These are phyloP conservation scores for Delichon dasypus DNA, from an alignment of 2,797 vertebrate genomes.

Conservation along the genomic window DNA sequence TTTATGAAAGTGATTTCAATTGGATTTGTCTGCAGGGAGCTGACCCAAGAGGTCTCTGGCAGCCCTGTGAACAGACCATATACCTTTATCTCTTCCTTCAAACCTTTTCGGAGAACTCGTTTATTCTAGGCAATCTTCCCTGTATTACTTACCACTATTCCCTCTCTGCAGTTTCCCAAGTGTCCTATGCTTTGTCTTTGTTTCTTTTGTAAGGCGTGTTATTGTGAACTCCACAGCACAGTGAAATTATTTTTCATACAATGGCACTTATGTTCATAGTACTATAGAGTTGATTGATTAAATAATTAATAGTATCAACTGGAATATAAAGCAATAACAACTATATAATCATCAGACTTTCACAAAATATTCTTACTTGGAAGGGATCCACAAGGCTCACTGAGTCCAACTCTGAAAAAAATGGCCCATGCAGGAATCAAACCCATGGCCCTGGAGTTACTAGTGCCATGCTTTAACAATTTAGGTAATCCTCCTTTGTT, in stretches of 20 bases:
- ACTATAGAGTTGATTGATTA: slow-evolving; percentile 8
- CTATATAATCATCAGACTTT: background rate
- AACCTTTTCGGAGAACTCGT: background rate
- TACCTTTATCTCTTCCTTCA: slow-evolving; percentile 29
- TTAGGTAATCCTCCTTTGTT: background rate
- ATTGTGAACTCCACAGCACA: background rate
- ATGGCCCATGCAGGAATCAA: background rate
- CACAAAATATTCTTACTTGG: background rate
- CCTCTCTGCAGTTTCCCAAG: background rate
- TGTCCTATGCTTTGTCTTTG: background rate
- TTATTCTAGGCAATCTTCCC: background rate
- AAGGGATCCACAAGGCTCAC: background rate
- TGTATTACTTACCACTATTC: background rate
- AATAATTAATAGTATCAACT: slow-evolving; percentile 37
- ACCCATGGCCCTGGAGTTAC: background rate
- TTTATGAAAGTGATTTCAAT: slow-evolving; percentile 13
- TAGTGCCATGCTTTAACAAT: background rate
- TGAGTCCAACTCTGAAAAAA: fast-evolving
- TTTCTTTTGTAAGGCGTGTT: background rate
- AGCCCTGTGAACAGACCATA: slow-evolving; percentile 18
- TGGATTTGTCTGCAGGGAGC: slow-evolving; percentile 28
- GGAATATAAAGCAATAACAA: background rate
- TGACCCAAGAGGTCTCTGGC: slow-evolving; percentile 24
- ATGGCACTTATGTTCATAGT: background rate
- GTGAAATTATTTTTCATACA: background rate